Evolutionary conservation across 2,888 invertebrate genomes (phyloP).

Genomic region (Muscina levida): DNA sequence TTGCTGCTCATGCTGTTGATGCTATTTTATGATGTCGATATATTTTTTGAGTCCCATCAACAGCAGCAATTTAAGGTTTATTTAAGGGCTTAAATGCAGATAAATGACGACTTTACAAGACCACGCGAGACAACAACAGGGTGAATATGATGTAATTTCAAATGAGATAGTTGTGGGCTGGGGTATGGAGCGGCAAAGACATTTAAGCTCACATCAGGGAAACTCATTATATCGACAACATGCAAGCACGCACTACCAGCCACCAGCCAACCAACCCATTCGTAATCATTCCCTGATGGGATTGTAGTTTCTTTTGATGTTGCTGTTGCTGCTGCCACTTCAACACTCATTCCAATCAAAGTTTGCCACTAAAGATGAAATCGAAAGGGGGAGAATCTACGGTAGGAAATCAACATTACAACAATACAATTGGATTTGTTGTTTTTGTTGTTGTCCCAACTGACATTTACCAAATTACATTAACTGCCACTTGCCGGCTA

Average conservation of each 20-base stretch:
- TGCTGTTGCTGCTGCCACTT: conserved; percentile 9
- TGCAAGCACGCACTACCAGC: conserved; percentile 6
- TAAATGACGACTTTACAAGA: conserved; percentile 72
- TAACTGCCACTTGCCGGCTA: conserved; percentile 65
- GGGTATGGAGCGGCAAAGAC: conserved; percentile 7
- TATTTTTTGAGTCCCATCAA: not conserved
- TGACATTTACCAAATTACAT: conserved; percentile 61
- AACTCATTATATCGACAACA: conserved; percentile 44
- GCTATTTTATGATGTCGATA: not conserved
- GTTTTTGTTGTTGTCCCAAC: conserved; percentile 37
- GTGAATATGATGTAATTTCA: conserved; percentile 46
- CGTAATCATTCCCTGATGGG: conserved; percentile 56
- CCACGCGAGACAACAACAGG: conserved; percentile 55
- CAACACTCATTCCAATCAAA: conserved; percentile 56
- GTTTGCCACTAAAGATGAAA: conserved; percentile 26
- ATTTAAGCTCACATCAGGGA: not conserved
- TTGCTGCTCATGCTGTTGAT: conserved; percentile 22
- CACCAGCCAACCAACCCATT: conserved; percentile 45
- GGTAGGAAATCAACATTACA: conserved; percentile 53
- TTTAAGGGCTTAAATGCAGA: conserved; percentile 71
- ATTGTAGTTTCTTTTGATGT: conserved; percentile 41
- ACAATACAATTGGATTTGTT: conserved; percentile 44
- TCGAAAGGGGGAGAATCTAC: conserved; percentile 29
- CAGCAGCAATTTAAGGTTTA: conserved; percentile 66
- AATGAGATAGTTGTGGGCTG: conserved; percentile 14